Conservation (phyloP, 2,797 vertebrate genomes). For the Amphiprion clarkii region DNA sequence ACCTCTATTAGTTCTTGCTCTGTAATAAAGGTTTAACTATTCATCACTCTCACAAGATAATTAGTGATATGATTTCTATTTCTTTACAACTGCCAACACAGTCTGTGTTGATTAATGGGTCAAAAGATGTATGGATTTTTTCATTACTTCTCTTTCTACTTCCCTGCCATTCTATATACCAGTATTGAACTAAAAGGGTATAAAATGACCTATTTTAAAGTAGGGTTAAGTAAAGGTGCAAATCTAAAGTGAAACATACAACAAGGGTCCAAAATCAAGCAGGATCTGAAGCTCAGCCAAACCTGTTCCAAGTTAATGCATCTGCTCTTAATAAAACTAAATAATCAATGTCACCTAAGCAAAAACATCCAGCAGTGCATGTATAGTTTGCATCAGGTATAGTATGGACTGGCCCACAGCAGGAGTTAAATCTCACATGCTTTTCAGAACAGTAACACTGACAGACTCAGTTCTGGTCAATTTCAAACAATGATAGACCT, state of each 20-base stretch:
- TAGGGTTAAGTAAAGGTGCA: constrained; percentile 37
- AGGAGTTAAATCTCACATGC: constrained; percentile 58
- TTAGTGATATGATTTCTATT: constrained; percentile 28
- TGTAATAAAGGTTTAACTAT: constrained; percentile 40
- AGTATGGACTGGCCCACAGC: constrained; percentile 45
- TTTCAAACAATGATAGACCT: constrained; percentile 63
- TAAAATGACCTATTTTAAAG: constrained; percentile 26
- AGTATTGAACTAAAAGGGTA: constrained; percentile 20
- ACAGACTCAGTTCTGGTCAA: constrained; percentile 44
- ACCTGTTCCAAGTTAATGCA: constrained; percentile 51
- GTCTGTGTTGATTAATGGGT: constrained; percentile 16
- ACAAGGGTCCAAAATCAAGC: constrained; percentile 35
- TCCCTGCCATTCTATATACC: constrained; percentile 8
- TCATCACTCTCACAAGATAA: constrained; percentile 19
- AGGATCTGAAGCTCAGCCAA: constrained; percentile 41
- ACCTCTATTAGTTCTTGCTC: constrained; percentile 1
- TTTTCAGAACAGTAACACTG: constrained; percentile 48
- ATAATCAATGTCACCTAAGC: constrained; percentile 63
- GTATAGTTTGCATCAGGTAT: constrained; percentile 54
- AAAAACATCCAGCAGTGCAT: constrained; percentile 47
- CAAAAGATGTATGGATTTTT: background rate
- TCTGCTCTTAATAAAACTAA: constrained; percentile 71
- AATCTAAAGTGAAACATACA: constrained; percentile 33
- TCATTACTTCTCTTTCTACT: background rate
- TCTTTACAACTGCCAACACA: constrained; percentile 19